Conservation (phyloP, 2,113 vertebrate species). For the Nicator chloris region DNA sequence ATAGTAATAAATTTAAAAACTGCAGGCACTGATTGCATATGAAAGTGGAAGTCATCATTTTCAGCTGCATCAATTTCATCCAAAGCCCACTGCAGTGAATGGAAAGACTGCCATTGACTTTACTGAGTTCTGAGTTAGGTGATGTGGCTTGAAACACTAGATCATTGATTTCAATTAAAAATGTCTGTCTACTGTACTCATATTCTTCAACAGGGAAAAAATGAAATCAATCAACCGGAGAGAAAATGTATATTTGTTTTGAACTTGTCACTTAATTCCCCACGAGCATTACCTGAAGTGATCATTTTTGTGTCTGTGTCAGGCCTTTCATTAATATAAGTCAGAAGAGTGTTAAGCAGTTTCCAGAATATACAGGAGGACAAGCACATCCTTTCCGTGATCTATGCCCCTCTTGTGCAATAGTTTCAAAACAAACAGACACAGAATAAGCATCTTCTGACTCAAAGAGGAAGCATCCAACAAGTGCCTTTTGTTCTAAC, state of each 20-base stretch:
- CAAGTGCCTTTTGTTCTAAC: rapidly evolving
- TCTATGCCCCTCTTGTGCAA: background rate
- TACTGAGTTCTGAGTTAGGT: background rate
- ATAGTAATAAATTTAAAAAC: background rate
- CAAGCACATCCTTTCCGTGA: background rate
- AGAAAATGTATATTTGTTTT: background rate
- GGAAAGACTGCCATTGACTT: background rate
- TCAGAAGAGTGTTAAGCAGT: background rate
- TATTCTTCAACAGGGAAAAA: background rate
- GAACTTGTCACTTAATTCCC: background rate
- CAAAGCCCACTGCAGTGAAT: background rate
- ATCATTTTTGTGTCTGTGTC: background rate
- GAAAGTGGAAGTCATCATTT: background rate
- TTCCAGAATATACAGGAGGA: background rate
- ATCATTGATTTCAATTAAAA: conserved; percentile 18
- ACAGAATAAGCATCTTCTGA: background rate
- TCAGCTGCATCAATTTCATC: background rate
- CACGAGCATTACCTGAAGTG: background rate
- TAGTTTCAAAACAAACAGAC: background rate
- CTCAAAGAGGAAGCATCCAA: background rate
- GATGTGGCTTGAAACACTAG: background rate
- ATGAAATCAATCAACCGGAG: background rate
- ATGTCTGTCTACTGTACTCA: background rate
- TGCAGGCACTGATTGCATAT: background rate
- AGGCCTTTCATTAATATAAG: background rate